Evolutionary conservation across 1,140 invertebrate genomes (phyloP).

Genomic region (Procambarus virginalis): DNA sequence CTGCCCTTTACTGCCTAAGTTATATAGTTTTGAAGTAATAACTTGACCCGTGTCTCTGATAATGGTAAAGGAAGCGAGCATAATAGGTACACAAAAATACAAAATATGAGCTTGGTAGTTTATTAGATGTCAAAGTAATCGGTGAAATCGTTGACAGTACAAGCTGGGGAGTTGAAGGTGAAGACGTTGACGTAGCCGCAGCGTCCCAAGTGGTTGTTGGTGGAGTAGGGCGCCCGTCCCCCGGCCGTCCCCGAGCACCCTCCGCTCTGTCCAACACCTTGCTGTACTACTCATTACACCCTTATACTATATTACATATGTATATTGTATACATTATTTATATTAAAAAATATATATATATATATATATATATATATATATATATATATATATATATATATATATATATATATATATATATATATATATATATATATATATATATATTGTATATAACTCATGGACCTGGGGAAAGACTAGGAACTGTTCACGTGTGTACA

Average conservation of each 20-base stretch:
- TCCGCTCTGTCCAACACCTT: slow-evolving; percentile 55
- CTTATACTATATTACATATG: neutral
- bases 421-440: too few relatives aligned
- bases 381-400: too few relatives aligned
- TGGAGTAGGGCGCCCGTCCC: slow-evolving; percentile 72
- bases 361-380: too few relatives aligned
- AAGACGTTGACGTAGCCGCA: slow-evolving; percentile 76
- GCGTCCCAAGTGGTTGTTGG: slow-evolving; percentile 74
- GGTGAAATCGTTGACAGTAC: slow-evolving; percentile 72
- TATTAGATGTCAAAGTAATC: neutral
- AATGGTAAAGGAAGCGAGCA: neutral
- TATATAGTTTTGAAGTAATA: too few relatives aligned
- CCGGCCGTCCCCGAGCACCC: slow-evolving; percentile 71
- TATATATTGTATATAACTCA: too few relatives aligned
- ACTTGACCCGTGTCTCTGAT: too few relatives aligned
- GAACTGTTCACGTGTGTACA: too few relatives aligned
- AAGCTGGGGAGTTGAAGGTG: slow-evolving; percentile 72
- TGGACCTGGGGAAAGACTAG: too few relatives aligned
- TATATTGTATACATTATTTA: too few relatives aligned
- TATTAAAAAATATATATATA: too few relatives aligned
- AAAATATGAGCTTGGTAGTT: neutral
- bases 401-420: too few relatives aligned
- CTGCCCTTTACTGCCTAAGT: too few relatives aligned
- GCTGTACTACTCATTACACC: neutral
- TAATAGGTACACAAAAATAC: neutral